Conservation (phyloP, 2,797 vertebrate species). For the Betta splendens region DNA sequence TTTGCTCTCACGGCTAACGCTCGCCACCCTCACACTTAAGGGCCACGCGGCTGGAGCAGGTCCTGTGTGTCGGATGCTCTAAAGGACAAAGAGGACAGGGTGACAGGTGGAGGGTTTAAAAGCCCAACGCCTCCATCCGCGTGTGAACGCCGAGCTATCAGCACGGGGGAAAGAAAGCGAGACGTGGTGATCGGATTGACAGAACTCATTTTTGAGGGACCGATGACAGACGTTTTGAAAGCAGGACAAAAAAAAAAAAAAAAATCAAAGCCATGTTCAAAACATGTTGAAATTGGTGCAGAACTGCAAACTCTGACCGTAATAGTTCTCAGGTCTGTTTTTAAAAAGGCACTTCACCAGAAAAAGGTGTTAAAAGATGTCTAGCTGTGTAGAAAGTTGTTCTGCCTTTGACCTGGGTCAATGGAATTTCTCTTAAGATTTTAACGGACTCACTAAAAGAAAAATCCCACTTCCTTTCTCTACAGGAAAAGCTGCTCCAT, state of each 20-base stretch:
- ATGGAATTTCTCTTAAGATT: neutral
- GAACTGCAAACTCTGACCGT: neutral
- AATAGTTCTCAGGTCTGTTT: neutral
- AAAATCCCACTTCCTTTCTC: neutral
- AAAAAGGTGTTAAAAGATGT: neutral
- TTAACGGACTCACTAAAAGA: neutral
- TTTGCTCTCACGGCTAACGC: conserved; percentile 12
- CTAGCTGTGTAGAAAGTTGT: neutral
- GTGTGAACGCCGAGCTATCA: conserved; percentile 33
- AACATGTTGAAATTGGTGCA: neutral
- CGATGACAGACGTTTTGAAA: neutral
- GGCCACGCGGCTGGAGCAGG: conserved; percentile 9
- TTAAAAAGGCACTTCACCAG: neutral
- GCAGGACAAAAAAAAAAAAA: too few relatives aligned
- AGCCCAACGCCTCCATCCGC: conserved; percentile 33
- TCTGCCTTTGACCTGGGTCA: neutral
- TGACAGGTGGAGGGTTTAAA: conserved; percentile 49
- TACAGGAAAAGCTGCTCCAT: neutral
- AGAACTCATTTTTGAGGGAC: conserved; percentile 5
- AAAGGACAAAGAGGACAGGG: conserved; percentile 45
- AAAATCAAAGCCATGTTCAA: neutral
- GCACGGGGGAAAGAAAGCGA: neutral
- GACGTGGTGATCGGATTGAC: conserved; percentile 24
- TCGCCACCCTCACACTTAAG: conserved; percentile 7
- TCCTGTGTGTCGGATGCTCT: conserved; percentile 9